Evolutionary conservation across 2,797 vertebrate genomes (phyloP).

Genomic region (Astyanax mexicanus): DNA sequence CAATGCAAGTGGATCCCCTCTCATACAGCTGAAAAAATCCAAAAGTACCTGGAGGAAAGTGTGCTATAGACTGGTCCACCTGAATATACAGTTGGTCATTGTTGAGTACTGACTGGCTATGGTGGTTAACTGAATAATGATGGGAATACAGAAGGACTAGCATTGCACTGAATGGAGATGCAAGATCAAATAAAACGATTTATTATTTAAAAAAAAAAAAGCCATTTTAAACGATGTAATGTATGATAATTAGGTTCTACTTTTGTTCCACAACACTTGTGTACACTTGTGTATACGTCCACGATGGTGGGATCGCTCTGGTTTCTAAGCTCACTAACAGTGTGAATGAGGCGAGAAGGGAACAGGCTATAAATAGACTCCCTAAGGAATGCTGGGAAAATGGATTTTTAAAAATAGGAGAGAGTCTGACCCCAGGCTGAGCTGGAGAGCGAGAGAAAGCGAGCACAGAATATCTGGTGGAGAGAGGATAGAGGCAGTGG

Average conservation of each 20-base stretch:
- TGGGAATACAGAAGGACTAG: no score
- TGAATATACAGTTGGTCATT: neutral
- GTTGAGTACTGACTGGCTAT: neutral
- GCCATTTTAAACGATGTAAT: no score
- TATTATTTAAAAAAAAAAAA: no score
- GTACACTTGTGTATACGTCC: neutral
- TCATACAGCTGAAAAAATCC: no score
- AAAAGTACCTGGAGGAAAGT: slow-evolving; percentile 7
- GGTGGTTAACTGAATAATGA: no score
- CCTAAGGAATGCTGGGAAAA: slow-evolving; percentile 37
- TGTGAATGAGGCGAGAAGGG: neutral
- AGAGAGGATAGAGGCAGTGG: neutral
- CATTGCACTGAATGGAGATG: no score
- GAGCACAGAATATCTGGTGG: neutral
- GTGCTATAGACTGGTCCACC: neutral
- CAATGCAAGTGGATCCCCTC: no score
- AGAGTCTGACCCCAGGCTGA: slow-evolving; percentile 37
- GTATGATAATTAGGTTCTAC: no score
- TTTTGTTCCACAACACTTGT: no score
- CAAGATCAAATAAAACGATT: no score
- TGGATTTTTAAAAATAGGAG: neutral
- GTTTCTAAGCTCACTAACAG: neutral
- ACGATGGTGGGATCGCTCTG: neutral
- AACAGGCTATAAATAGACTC: slow-evolving; percentile 36
- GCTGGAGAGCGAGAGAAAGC: neutral